phyloP scores from a whole-genome alignment of 2,797 vertebrate species.

The Leuciscus waleckii region DNA sequence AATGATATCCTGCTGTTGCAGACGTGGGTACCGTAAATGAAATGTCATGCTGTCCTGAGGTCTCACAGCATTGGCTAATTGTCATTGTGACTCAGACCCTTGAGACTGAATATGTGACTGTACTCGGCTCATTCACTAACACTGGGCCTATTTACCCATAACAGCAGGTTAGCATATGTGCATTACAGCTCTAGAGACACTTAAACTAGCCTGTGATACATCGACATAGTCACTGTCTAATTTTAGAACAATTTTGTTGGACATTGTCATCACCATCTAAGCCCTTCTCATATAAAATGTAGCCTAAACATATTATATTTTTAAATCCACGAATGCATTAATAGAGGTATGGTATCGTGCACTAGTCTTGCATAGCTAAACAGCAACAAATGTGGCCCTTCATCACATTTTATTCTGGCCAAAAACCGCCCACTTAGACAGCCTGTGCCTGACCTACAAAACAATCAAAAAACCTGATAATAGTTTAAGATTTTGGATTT shows the following conservation, averaged over 20 bases:
- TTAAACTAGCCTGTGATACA: not conserved
- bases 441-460: not conserved
- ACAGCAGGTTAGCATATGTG: constrained; percentile 30
- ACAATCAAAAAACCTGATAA: not conserved
- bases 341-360: not conserved
- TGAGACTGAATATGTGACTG: constrained; percentile 35
- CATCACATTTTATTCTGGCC: not conserved
- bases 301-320: not conserved
- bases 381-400: not conserved
- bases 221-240: not conserved
- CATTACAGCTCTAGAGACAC: constrained; percentile 34
- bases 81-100: constrained; percentile 34
- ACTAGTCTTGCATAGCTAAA: not conserved
- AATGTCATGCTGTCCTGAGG: constrained; percentile 4
- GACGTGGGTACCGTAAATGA: not conserved
- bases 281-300: not conserved
- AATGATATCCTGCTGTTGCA: not conserved
- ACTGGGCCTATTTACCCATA: constrained; percentile 11
- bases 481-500: not conserved
- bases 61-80: constrained; percentile 35
- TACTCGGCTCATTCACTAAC: constrained; percentile 33
- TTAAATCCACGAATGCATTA: not conserved
- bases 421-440: not conserved
- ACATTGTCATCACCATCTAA: not conserved
- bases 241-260: not conserved